Percentiles rank a stretch among this genome's conserved stretches.
phyloP scores from a whole-genome alignment of 2,113 vertebrate species.

The Chamaea fasciata region DNA sequence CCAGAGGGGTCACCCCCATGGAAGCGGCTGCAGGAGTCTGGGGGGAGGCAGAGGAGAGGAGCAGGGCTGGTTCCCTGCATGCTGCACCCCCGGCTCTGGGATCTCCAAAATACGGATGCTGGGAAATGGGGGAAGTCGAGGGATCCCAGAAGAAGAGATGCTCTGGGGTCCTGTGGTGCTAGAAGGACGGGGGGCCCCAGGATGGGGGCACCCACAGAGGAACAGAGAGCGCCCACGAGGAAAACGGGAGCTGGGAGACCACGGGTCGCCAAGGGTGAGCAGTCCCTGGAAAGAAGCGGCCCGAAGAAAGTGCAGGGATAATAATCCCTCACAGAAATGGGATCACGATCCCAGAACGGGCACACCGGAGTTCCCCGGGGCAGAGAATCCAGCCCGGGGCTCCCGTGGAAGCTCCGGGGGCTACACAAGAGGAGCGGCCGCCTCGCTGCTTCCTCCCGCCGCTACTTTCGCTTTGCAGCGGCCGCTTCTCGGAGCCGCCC shows the following conservation, averaged over 20 bases:
- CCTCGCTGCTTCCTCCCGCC: not conserved
- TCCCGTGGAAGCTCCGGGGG: not conserved
- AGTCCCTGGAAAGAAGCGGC: not conserved
- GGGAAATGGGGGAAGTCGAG: not conserved
- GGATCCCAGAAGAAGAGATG: not conserved
- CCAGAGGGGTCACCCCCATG: not conserved
- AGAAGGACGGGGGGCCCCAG: not conserved
- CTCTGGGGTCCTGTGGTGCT: not conserved
- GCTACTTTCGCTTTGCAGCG: not conserved
- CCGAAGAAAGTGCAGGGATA: not conserved
- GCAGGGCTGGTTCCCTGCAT: not conserved
- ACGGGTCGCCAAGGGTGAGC: not conserved
- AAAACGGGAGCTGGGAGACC: not conserved
- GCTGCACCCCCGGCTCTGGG: not conserved
- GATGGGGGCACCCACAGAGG: not conserved
- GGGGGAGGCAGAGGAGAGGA: not conserved
- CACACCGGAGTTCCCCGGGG: accelerated
- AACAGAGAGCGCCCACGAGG: too few species aligned
- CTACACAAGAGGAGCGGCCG: not conserved
- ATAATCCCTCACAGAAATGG: not conserved
- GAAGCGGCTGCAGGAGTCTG: not conserved
- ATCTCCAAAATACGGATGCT: not conserved
- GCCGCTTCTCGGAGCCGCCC: not conserved
- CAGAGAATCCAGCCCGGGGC: too few species aligned
- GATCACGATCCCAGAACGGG: accelerated